phyloP scores from a whole-genome alignment of 2,797 vertebrate species.

The Echeneis naucrates region DNA sequence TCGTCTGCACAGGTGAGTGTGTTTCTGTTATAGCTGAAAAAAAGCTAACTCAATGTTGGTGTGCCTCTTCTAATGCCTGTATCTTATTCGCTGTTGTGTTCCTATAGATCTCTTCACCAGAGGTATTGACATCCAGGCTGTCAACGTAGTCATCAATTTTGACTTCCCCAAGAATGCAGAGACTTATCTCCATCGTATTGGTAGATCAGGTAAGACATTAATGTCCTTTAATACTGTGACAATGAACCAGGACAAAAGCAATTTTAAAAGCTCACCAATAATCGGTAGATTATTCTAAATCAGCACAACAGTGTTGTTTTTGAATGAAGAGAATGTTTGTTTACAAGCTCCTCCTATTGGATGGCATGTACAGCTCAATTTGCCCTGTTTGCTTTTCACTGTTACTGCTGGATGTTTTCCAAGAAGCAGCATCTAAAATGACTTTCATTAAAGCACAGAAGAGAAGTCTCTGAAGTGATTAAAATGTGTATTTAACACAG shows the following conservation, averaged over 20 bases:
- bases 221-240: background rate
- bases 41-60: accelerated
- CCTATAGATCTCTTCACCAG: conserved; percentile 87
- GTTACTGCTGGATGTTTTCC: background rate
- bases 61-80: background rate
- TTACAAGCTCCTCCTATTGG: background rate
- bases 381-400: background rate
- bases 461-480: background rate
- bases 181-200: conserved; percentile 89
- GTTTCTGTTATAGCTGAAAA: background rate
- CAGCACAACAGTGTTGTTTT: background rate
- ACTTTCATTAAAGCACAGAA: background rate
- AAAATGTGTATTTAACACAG: conserved; percentile 58
- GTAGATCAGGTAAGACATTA: conserved; percentile 90
- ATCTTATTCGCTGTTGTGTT: background rate
- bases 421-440: background rate
- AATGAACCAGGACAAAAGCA: background rate
- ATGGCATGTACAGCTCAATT: background rate
- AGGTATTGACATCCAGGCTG: conserved; percentile 90
- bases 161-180: conserved; percentile 89
- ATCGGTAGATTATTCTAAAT: background rate
- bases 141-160: conserved; percentile 90
- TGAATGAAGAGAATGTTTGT: background rate
- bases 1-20: conserved; percentile 88
- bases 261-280: background rate